These are phyloP conservation scores for Phalera bucephala DNA, from an alignment of 2,888 invertebrate genomes.

Conservation along the genomic window DNA sequence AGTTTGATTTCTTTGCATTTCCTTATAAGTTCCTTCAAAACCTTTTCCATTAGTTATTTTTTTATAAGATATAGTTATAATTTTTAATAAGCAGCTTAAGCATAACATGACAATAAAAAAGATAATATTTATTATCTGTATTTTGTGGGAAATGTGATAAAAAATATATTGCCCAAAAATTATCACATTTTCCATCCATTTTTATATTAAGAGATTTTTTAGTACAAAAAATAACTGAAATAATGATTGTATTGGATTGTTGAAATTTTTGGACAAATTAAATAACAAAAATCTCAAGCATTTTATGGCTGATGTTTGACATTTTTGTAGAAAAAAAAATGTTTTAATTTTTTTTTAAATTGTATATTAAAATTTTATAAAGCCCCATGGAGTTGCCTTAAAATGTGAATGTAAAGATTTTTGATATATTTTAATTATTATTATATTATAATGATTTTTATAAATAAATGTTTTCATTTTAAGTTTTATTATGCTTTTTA, in stretches of 20 bases:
- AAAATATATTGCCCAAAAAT: conserved; percentile 43
- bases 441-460: conserved; percentile 60
- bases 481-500: conserved; percentile 57
- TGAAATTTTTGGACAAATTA: conserved; percentile 38
- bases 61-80: conserved; percentile 10
- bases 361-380: conserved; percentile 16
- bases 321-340: conserved; percentile 55
- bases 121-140: conserved; percentile 28
- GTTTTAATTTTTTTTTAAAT: conserved; percentile 13
- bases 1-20: conserved; percentile 21
- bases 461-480: conserved; percentile 75
- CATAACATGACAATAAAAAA: conserved; percentile 26
- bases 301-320: conserved; percentile 76
- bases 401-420: conserved; percentile 55
- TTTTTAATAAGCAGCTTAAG: conserved; percentile 11
- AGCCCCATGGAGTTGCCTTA: conserved; percentile 64
- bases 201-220: conserved; percentile 26
- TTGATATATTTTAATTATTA: conserved; percentile 57
- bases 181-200: conserved; percentile 38
- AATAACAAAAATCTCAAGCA: conserved; percentile 70
- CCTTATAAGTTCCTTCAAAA: conserved; percentile 8
- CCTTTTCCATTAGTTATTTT: conserved; percentile 6
- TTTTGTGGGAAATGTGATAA: conserved; percentile 42
- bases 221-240: conserved; percentile 32
- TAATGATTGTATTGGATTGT: conserved; percentile 22